A percentile compares a stretch with the other conserved stretches of the same genome.
phyloP scores from a whole-genome alignment of 2,888 invertebrate species.

The Petrolisthes manimaculis region DNA sequence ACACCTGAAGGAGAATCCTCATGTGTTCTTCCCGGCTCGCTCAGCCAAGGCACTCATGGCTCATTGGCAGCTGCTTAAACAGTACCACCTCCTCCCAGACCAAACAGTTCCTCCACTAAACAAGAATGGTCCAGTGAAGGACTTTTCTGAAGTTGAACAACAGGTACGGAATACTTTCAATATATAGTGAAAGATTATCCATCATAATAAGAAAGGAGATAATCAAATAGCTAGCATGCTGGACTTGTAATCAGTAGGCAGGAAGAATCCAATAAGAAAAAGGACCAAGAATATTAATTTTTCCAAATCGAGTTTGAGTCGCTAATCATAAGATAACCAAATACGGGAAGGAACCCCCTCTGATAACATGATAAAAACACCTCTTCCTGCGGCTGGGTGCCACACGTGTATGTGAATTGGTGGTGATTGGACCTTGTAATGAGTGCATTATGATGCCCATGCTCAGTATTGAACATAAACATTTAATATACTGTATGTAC shows the following conservation, averaged over 20 bases:
- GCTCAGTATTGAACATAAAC: no score
- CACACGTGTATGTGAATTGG: no score
- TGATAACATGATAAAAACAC: no score
- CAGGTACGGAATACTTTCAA: conserved; percentile 66
- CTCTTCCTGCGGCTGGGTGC: no score
- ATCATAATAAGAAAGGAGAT: no score
- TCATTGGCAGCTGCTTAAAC: conserved; percentile 94
- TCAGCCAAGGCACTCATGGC: conserved; percentile 86
- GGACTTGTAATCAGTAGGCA: not conserved
- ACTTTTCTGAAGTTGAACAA: conserved; percentile 93
- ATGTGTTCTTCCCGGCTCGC: conserved; percentile 87
- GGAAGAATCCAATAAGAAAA: not conserved
- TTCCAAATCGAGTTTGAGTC: no score
- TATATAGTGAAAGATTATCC: not conserved
- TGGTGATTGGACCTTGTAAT: no score
- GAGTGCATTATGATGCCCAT: no score
- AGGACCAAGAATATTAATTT: not conserved
- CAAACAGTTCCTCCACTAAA: conserved; percentile 76
- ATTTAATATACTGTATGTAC: no score
- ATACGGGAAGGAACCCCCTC: no score
- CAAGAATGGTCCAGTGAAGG: conserved; percentile 71
- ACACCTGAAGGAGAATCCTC: conserved; percentile 84
- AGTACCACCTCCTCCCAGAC: conserved; percentile 90
- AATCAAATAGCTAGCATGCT: not conserved
- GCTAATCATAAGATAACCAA: no score